phyloP scores from a whole-genome alignment of 2,113 vertebrate genomes.

The Oxygymnocypris stewartii region DNA sequence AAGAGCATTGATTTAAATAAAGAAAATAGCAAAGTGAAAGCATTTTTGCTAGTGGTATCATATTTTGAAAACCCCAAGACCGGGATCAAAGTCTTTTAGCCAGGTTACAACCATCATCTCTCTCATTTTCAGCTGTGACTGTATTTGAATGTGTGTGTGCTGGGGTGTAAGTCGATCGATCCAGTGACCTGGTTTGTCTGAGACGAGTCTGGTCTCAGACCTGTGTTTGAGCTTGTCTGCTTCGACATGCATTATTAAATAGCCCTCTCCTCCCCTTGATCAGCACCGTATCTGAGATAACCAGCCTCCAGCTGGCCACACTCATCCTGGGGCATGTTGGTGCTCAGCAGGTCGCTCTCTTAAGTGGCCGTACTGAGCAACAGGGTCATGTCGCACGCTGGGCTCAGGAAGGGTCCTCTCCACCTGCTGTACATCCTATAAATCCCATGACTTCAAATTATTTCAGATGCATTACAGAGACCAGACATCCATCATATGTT shows the following conservation, averaged over 20 bases:
- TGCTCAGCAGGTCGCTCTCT: constrained; percentile 9
- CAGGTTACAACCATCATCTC: constrained; percentile 1
- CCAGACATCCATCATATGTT: constrained; percentile 21
- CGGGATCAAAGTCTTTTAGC: background rate
- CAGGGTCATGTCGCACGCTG: background rate
- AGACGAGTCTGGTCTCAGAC: constrained; percentile 23
- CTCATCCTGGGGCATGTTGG: background rate
- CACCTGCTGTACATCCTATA: background rate
- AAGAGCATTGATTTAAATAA: background rate
- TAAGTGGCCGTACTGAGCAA: background rate
- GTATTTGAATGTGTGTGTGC: background rate
- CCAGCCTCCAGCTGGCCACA: background rate
- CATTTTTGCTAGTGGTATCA: background rate
- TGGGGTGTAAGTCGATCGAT: constrained; percentile 1
- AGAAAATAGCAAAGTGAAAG: background rate
- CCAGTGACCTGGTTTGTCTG: constrained; percentile 18
- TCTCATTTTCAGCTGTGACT: background rate
- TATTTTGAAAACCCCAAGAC: background rate
- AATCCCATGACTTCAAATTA: constrained; percentile 28
- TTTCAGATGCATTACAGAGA: background rate
- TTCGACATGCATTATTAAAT: constrained; percentile 43
- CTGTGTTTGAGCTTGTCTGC: constrained; percentile 44
- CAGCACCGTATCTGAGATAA: constrained; percentile 23
- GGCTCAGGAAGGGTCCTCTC: background rate
- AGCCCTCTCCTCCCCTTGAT: constrained; percentile 16